Conservation (phyloP, 2,113 vertebrate genomes). For the Coreoperca whiteheadi region DNA sequence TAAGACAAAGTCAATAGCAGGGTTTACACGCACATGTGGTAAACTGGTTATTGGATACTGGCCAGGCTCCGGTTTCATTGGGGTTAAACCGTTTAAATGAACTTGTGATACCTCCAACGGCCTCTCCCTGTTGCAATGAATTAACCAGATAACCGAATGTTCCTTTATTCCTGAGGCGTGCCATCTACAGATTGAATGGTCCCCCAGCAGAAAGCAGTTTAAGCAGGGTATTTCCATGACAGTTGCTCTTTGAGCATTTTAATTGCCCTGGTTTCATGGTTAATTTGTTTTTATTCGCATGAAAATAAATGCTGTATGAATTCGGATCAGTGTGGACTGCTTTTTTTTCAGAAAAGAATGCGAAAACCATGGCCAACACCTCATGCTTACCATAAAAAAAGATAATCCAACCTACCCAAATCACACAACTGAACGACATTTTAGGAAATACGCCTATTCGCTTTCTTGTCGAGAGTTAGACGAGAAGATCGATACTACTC, state of each 20-base stretch:
- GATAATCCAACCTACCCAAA: neutral
- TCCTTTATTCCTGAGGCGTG: neutral
- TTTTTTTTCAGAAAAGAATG: neutral
- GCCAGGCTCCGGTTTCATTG: neutral
- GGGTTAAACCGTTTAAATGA: slow-evolving; percentile 30
- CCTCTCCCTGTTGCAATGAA: neutral
- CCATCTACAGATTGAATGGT: neutral
- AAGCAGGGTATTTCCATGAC: neutral
- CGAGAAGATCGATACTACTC: neutral
- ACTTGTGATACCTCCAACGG: neutral
- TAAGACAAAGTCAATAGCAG: slow-evolving; percentile 33
- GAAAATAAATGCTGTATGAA: neutral
- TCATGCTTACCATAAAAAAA: neutral
- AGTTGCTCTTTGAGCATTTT: neutral
- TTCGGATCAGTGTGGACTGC: neutral
- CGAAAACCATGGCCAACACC: neutral
- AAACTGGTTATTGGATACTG: slow-evolving; percentile 10
- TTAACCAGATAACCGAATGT: neutral
- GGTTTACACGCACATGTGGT: slow-evolving; percentile 15
- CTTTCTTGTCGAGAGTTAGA: neutral
- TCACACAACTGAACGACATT: neutral
- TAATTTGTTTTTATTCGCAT: neutral
- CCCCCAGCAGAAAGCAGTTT: neutral
- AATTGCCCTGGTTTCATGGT: neutral
- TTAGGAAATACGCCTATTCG: neutral